phyloP scores from a whole-genome alignment of 2,797 vertebrate species.

The Iguana delicatissima region DNA sequence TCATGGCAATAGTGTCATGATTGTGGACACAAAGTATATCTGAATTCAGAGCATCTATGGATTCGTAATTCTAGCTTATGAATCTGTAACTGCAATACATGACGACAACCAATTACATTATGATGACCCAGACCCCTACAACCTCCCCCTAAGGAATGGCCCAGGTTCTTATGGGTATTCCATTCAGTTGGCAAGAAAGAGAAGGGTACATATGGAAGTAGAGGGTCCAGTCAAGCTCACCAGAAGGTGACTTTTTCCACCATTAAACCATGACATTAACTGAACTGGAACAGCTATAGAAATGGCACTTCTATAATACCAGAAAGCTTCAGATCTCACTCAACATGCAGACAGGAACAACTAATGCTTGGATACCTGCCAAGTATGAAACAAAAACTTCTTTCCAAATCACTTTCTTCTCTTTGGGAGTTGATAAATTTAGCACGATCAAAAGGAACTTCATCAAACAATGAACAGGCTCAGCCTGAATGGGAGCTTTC shows the following conservation, averaged over 20 bases:
- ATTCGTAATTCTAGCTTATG: too few relatives aligned
- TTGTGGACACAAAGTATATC: too few relatives aligned
- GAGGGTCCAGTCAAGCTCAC: slow-evolving; percentile 8
- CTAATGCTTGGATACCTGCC: accelerated
- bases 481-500: background rate
- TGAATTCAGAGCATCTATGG: too few relatives aligned
- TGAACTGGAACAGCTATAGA: slow-evolving; percentile 24
- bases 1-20: too few relatives aligned
- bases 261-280: background rate
- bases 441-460: slow-evolving; percentile 50
- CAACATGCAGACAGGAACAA: accelerated
- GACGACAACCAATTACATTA: background rate
- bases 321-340: background rate
- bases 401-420: slow-evolving; percentile 3
- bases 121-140: background rate
- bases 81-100: too few relatives aligned
- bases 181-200: slow-evolving; percentile 37
- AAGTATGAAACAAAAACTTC: background rate
- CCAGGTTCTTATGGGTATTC: background rate
- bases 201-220: background rate
- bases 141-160: background rate
- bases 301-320: slow-evolving; percentile 15
- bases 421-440: slow-evolving; percentile 34
- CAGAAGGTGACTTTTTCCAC: slow-evolving; percentile 12
- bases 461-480: slow-evolving; percentile 9